Percentiles rank a stretch among this genome's conserved stretches.
phyloP scores from a whole-genome alignment of 2,113 vertebrate species.

The Lepidothrix coronata region DNA sequence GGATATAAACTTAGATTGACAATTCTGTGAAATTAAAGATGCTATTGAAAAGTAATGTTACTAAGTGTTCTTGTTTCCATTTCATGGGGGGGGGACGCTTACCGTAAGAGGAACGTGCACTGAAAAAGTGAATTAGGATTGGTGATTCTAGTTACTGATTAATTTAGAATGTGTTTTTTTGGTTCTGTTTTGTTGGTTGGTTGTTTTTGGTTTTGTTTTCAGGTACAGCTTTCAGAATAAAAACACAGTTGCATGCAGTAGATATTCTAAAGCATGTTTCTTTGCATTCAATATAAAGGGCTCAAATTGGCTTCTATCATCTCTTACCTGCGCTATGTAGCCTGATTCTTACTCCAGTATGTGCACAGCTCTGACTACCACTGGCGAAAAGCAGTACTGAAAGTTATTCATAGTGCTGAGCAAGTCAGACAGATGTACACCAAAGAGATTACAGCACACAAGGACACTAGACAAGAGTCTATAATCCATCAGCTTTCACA shows the following conservation, averaged over 20 bases:
- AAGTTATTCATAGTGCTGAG: background rate
- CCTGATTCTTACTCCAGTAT: background rate
- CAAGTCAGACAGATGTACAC: background rate
- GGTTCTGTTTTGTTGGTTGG: background rate
- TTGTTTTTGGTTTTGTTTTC: background rate
- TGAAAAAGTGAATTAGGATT: background rate
- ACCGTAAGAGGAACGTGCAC: background rate
- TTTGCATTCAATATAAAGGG: background rate
- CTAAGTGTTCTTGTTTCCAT: background rate
- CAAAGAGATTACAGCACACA: background rate
- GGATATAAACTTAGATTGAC: background rate
- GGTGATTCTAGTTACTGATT: background rate
- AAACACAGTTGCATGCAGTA: background rate
- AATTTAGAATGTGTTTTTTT: background rate
- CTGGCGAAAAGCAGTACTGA: background rate
- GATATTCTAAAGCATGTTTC: background rate
- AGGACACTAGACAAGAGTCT: background rate
- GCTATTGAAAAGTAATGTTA: background rate
- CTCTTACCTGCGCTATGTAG: background rate
- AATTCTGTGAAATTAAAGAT: background rate
- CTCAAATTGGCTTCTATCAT: background rate
- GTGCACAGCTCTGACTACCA: background rate
- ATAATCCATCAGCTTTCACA: background rate
- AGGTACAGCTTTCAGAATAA: background rate
- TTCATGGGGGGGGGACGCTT: accelerated